phyloP scores from a whole-genome alignment of 2,797 vertebrate species.

The Syngnathus rostellatus region DNA sequence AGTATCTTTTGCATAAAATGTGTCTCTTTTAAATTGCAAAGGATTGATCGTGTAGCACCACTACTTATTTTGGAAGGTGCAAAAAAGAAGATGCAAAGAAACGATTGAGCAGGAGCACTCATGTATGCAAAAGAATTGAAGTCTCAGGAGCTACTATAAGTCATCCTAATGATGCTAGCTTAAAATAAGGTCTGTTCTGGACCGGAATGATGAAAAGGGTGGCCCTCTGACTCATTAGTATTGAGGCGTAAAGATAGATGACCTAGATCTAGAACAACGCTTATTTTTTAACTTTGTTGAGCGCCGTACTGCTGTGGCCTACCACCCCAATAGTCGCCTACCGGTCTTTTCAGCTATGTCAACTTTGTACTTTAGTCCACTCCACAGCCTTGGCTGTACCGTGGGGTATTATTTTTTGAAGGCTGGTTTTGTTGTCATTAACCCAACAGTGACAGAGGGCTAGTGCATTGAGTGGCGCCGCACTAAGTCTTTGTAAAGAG shows the following conservation, averaged over 20 bases:
- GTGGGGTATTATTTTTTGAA: slow-evolving; percentile 52
- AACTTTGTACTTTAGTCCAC: slow-evolving; percentile 31
- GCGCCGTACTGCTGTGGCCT: slow-evolving; percentile 15
- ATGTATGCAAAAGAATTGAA: slow-evolving; percentile 62
- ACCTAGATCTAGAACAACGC: slow-evolving; percentile 67
- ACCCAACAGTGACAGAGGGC: slow-evolving; percentile 65
- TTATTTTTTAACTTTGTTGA: background rate
- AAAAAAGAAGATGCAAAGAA: slow-evolving; percentile 37
- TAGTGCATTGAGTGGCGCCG: slow-evolving; percentile 48
- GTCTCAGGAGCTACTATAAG: slow-evolving; percentile 60
- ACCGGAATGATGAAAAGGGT: slow-evolving; percentile 67
- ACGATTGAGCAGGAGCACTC: slow-evolving; percentile 49
- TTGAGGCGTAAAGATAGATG: slow-evolving; percentile 66
- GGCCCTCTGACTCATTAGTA: slow-evolving; percentile 70
- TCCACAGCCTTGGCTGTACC: slow-evolving; percentile 30
- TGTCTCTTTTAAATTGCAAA: background rate
- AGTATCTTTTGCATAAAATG: background rate
- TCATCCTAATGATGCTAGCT: slow-evolving; percentile 72
- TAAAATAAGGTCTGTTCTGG: slow-evolving; percentile 71
- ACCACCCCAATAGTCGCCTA: slow-evolving; percentile 15
- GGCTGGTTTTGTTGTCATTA: slow-evolving; percentile 63
- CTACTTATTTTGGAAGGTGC: background rate
- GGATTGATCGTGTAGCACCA: background rate
- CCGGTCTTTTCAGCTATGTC: slow-evolving; percentile 23
- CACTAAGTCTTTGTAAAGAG: slow-evolving; percentile 69